Conservation (phyloP, 1,140 invertebrate genomes). For the Centruroides sculpturatus region DNA sequence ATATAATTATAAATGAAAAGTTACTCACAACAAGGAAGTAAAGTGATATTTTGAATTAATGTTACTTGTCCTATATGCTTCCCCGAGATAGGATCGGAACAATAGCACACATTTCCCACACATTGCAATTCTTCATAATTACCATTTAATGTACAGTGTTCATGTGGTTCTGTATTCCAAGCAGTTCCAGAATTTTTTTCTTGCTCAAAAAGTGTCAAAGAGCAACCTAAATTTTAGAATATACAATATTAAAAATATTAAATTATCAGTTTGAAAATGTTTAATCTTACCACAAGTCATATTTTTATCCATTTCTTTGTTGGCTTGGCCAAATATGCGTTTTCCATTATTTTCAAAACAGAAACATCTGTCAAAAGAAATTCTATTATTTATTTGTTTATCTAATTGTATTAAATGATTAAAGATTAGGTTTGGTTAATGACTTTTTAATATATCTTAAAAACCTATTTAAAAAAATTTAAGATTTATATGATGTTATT, state of each 20-base stretch:
- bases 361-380: background rate
- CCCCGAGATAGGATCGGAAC: background rate
- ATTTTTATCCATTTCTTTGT: background rate
- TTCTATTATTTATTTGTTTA: too few species aligned
- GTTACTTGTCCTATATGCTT: background rate
- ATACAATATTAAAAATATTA: too few species aligned
- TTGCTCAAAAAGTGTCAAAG: background rate
- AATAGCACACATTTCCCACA: background rate
- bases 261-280: background rate
- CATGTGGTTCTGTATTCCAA: background rate
- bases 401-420: too few species aligned
- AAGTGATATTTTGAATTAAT: background rate
- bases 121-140: background rate
- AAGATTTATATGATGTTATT: too few species aligned
- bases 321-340: background rate
- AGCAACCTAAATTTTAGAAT: background rate
- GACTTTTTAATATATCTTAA: too few species aligned
- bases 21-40: conserved; percentile 1
- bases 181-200: background rate
- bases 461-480: too few species aligned
- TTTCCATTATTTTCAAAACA: background rate
- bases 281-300: conserved; percentile 7
- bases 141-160: background rate
- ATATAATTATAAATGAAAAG: too few species aligned
- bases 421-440: too few species aligned